Evolutionary conservation across 1,140 invertebrate genomes (phyloP), one percentile per base, ranked within the genome.

Genomic region (Macrosteles quadrilineatus): DNA sequence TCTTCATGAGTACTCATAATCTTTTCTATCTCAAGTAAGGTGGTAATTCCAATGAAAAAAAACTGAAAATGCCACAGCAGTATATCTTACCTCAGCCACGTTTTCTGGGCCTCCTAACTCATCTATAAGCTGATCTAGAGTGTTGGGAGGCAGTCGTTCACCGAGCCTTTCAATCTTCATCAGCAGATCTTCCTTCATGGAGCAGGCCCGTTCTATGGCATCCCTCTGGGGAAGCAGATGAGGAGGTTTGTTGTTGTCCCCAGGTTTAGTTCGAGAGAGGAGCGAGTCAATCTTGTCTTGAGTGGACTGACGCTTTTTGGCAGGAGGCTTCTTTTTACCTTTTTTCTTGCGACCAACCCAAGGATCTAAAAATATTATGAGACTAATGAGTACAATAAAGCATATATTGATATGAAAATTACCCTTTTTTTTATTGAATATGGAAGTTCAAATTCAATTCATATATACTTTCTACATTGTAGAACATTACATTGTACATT

Each of bases 71-170:
- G n/a, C n/a, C n/a, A n/a, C n/a, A n/a, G n/a, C n/a, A n/a, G n/a
- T n/a, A n/a, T n/a, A n/a, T 21, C 62, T 73, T 69, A 90, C 88
- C 86, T 99, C 98, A 0, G 98, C 97, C 0, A 99, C 98, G 82
- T 96, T 96, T 76, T 97, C 94, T 2, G 96, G 94, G 0, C 98
- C 98, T 32, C 98, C 98, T 2, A 99, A 86, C 77, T 98, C 94
- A 81, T 99, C 97, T 74, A 99, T 99, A 0, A 99, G 84, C 78
- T 99, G 96, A 85, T 99, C 98, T 11, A 99, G 83, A 0, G 97
- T 98, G 81, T 99, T 99, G n/a, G 96, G 91, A 6, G 98, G 98
- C 68, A 99, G 82, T 43, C 87, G 86, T 1, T 94, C 88, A 19
- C 97, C 97, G 0, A 99, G 82, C 53, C 85, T 82, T 78, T 99